Conservation (phyloP, 2,888 invertebrate genomes). For the Eupithecia inturbata region DNA sequence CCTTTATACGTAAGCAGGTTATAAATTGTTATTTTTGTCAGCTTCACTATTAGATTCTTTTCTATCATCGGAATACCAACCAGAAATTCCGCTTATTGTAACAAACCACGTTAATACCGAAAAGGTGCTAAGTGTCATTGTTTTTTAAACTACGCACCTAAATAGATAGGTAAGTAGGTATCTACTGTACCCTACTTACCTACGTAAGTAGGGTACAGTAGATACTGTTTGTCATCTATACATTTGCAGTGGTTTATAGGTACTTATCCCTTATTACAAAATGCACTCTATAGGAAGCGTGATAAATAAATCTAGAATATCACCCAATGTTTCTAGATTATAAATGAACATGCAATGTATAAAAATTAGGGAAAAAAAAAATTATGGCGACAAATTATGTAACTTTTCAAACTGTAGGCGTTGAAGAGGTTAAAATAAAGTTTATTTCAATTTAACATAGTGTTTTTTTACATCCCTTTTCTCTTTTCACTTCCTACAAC, state of each 20-base stretch:
- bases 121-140: not conserved
- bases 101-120: not conserved
- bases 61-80: not conserved
- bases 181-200: not conserved
- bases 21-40: not conserved
- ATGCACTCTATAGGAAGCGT: not conserved
- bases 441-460: conserved; percentile 72
- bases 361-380: too few relatives aligned
- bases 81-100: not conserved
- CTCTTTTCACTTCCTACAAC: too few relatives aligned
- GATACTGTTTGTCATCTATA: not conserved
- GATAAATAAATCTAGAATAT: not conserved
- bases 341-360: not conserved
- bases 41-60: not conserved
- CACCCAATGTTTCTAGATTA: not conserved
- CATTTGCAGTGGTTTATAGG: not conserved
- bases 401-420: conserved; percentile 69
- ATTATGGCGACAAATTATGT: conserved; percentile 25
- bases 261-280: not conserved
- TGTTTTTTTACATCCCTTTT: too few relatives aligned
- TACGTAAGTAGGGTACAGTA: too few relatives aligned
- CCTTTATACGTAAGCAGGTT: not conserved
- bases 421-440: conserved; percentile 76
- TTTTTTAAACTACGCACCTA: not conserved
- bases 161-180: not conserved